Evolutionary conservation across 2,113 vertebrate species (phyloP).

Genomic region (Erythrolamprus reginae): DNA sequence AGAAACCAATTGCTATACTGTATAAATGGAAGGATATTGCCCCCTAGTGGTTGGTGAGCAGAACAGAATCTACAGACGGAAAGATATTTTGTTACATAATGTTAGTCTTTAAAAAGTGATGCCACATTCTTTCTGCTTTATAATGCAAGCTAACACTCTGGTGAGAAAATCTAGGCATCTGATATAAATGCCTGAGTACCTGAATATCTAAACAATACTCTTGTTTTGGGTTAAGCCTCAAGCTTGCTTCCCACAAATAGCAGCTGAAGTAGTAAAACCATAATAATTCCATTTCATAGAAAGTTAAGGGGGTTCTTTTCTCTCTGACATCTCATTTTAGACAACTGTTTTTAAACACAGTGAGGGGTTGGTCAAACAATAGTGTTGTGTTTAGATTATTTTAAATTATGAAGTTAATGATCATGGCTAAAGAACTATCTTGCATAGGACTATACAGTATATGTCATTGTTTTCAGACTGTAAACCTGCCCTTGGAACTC

Average conservation of each 20-base stretch:
- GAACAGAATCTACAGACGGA: neutral
- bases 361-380: neutral
- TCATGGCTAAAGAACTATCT: neutral
- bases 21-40: constrained; percentile 47
- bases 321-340: neutral
- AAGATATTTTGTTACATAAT: neutral
- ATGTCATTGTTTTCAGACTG: neutral
- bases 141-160: neutral
- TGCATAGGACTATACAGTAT: neutral
- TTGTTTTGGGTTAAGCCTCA: neutral
- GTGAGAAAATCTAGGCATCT: neutral
- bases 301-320: neutral
- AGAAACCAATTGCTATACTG: neutral
- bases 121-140: neutral
- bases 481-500: neutral
- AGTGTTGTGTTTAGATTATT: neutral
- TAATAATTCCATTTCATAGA: neutral
- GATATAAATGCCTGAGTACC: neutral
- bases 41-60: constrained; percentile 56
- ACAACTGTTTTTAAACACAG: neutral
- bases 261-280: neutral
- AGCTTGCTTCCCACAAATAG: neutral
- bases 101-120: neutral
- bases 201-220: neutral
- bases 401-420: neutral